Evolutionary conservation across 2,888 invertebrate species (phyloP).

Genomic region (Listrodromus nycthemerus): DNA sequence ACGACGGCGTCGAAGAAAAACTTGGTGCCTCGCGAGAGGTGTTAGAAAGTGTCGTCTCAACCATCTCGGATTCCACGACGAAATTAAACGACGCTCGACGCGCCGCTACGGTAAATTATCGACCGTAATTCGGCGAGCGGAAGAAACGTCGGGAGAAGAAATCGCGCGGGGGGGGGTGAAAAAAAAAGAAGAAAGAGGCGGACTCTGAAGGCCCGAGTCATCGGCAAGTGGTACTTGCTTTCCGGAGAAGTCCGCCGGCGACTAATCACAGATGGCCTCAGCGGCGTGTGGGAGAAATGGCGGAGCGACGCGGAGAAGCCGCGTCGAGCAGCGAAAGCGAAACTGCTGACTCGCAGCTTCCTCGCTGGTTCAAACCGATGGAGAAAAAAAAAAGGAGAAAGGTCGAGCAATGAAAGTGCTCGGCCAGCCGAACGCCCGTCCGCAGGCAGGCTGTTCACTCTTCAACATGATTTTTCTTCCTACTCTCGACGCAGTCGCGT

Average conservation of each 20-base stretch:
- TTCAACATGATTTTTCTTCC: slow-evolving; percentile 20
- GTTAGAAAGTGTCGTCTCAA: slow-evolving; percentile 47
- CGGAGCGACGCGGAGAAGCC: slow-evolving; percentile 21
- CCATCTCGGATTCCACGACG: background rate
- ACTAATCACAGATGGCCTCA: slow-evolving; percentile 27
- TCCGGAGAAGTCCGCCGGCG: slow-evolving; percentile 15
- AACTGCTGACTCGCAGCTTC: slow-evolving; percentile 69
- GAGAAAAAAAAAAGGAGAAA: slow-evolving; percentile 71
- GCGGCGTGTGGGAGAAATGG: background rate
- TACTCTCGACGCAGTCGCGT: background rate
- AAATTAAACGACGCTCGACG: slow-evolving; percentile 8
- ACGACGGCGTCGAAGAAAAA: no score
- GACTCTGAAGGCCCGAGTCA: slow-evolving; percentile 13
- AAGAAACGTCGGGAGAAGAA: slow-evolving; percentile 25
- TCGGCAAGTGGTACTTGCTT: slow-evolving; percentile 59
- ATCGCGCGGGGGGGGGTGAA: background rate
- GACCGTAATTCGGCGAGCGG: background rate
- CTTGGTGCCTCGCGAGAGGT: background rate
- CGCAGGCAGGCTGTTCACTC: slow-evolving; percentile 2
- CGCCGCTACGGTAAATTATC: background rate
- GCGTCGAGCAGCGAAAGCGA: slow-evolving; percentile 77
- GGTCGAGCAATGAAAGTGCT: slow-evolving; percentile 78
- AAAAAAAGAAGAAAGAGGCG: background rate
- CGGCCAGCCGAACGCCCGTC: slow-evolving; percentile 49
- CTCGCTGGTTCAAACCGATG: slow-evolving; percentile 52